phyloP scores from a whole-genome alignment of 2,113 vertebrate species.

The Lampris megalopsis region DNA sequence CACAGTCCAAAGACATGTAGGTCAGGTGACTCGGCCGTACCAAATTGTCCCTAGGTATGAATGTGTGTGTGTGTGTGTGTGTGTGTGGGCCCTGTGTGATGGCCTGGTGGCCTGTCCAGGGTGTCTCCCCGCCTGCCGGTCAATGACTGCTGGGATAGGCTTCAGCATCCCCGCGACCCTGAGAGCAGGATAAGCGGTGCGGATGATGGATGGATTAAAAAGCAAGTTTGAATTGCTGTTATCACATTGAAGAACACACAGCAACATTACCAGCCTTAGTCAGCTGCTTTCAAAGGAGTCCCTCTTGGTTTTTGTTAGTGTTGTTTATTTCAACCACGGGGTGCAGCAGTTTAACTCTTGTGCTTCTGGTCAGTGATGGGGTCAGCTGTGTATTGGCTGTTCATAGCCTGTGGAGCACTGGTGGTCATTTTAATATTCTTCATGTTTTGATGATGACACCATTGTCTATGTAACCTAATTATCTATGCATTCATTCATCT shows the following conservation, averaged over 20 bases:
- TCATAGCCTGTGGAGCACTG: neutral
- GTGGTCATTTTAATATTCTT: neutral
- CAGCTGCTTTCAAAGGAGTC: neutral
- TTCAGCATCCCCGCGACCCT: too few relatives aligned
- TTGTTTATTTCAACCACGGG: neutral
- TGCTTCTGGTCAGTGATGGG: neutral
- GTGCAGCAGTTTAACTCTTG: neutral
- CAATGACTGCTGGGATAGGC: neutral
- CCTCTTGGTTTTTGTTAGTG: neutral
- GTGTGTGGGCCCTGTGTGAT: too few relatives aligned
- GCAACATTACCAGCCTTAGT: neutral
- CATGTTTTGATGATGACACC: conserved; percentile 25
- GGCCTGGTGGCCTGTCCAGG: too few relatives aligned
- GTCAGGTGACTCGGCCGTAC: too few relatives aligned
- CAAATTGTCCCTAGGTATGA: too few relatives aligned
- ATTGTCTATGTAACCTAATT: conserved; percentile 21
- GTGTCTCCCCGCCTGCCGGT: neutral
- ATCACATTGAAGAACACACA: neutral
- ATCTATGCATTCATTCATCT: conserved; percentile 57
- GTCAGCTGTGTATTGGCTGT: neutral
- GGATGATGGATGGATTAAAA: too few relatives aligned
- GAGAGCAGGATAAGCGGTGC: too few relatives aligned
- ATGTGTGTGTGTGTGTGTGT: too few relatives aligned
- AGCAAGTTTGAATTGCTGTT: too few relatives aligned
- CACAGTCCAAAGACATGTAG: too few relatives aligned